phyloP scores from a whole-genome alignment of 2,113 vertebrate species.

The Cryptotis parvus region DNA sequence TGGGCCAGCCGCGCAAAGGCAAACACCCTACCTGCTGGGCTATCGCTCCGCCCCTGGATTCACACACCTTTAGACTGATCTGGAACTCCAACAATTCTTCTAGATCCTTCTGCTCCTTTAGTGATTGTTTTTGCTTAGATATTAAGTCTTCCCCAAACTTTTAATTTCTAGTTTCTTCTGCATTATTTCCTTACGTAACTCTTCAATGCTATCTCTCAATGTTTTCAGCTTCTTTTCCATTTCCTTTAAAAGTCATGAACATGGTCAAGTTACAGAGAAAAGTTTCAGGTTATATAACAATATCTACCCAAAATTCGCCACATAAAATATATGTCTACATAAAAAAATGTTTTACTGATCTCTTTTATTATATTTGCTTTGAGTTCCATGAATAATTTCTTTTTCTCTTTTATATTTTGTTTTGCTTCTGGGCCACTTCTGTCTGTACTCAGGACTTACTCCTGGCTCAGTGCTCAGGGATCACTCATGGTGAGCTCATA shows the following conservation, averaged over 20 bases:
- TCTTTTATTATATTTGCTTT: constrained; percentile 3
- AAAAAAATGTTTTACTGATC: background rate
- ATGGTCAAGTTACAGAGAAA: background rate
- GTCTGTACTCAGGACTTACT: too few species aligned
- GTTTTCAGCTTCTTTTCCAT: constrained; percentile 84
- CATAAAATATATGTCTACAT: background rate
- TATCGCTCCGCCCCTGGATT: too few species aligned
- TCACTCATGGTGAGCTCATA: too few species aligned
- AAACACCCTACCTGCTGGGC: too few species aligned
- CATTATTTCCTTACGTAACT: constrained; percentile 90
- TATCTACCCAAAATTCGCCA: background rate
- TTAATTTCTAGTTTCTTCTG: constrained; percentile 91
- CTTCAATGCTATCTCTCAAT: constrained; percentile 91
- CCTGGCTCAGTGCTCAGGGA: too few species aligned
- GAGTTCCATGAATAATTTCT: constrained; percentile 2
- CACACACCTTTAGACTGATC: constrained; percentile 90
- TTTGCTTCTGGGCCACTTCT: too few species aligned
- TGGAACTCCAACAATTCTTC: constrained; percentile 87
- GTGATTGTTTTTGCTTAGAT: constrained; percentile 85
- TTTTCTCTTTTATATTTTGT: too few species aligned
- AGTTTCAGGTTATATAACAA: background rate
- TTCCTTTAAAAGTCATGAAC: constrained; percentile 87
- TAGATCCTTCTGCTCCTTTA: constrained; percentile 88
- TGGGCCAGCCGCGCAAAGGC: too few species aligned
- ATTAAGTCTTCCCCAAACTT: constrained; percentile 89